phyloP scores from a whole-genome alignment of 2,113 vertebrate species.

The Silurus glanis region DNA sequence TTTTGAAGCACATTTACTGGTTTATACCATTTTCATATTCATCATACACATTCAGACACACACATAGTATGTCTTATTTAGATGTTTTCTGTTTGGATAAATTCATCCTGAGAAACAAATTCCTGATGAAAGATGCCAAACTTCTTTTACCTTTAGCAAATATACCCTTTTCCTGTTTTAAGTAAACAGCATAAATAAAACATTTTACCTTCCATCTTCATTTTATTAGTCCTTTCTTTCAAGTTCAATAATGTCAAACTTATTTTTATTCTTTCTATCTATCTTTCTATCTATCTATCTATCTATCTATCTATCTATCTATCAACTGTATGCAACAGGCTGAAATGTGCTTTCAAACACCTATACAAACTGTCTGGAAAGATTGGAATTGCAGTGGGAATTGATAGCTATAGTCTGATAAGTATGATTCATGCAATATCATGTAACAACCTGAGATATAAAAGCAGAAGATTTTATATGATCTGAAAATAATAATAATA shows the following conservation, averaged over 20 bases:
- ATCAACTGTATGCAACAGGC: background rate
- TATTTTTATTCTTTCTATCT: background rate
- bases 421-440: background rate
- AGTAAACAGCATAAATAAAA: background rate
- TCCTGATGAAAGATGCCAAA: background rate
- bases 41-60: background rate
- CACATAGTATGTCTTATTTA: background rate
- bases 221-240: too few relatives aligned
- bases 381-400: background rate
- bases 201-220: too few relatives aligned
- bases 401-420: background rate
- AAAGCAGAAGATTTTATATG: background rate
- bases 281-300: background rate
- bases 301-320: background rate
- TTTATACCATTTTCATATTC: background rate
- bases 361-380: background rate
- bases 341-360: background rate
- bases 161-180: background rate
- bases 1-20: background rate
- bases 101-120: background rate
- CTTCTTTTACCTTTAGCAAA: background rate
- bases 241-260: too few relatives aligned
- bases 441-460: background rate
- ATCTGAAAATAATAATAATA: too few relatives aligned
- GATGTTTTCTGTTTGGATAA: background rate